Conservation (phyloP, 92 coral and sea anemone species). For the Epizoanthus stellaris region DNA sequence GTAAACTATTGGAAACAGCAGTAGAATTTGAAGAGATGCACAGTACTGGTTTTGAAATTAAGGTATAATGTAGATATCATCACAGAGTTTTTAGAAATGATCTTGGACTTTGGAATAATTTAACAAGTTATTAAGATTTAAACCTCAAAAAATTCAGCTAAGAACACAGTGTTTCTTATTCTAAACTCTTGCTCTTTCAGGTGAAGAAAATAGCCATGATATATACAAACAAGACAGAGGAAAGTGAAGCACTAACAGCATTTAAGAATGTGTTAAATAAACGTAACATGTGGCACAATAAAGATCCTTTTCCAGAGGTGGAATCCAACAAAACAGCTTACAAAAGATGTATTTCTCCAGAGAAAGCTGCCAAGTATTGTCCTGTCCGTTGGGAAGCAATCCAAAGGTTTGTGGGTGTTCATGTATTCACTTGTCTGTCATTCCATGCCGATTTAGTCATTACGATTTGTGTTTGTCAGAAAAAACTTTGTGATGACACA, state of each 20-base stretch:
- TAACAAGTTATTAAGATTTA: too few species aligned
- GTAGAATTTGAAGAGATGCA: too few species aligned
- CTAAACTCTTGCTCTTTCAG: conserved; percentile 45
- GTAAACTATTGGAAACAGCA: too few species aligned
- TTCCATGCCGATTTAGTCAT: background rate
- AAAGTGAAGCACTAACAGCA: conserved; percentile 62
- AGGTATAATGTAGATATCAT: too few species aligned
- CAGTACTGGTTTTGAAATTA: too few species aligned
- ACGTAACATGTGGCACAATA: conserved; percentile 80
- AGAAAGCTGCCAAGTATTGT: conserved; percentile 74
- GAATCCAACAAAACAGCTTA: conserved; percentile 85
- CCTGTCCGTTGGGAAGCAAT: conserved; percentile 85
- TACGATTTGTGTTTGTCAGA: background rate
- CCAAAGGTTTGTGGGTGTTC: conserved; percentile 28
- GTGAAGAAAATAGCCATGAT: conserved; percentile 79
- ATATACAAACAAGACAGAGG: conserved; percentile 64
- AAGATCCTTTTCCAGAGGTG: conserved; percentile 80
- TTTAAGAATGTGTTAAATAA: conserved; percentile 71
- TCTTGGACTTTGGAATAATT: too few species aligned
- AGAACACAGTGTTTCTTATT: background rate
- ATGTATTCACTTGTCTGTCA: background rate
- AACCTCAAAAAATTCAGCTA: too few species aligned
- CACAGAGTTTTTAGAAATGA: too few species aligned
- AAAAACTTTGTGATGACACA: background rate
- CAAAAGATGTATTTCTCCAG: conserved; percentile 66